Evolutionary conservation across 1,140 invertebrate genomes (phyloP).

Genomic region (Sarcophaga bullata): DNA sequence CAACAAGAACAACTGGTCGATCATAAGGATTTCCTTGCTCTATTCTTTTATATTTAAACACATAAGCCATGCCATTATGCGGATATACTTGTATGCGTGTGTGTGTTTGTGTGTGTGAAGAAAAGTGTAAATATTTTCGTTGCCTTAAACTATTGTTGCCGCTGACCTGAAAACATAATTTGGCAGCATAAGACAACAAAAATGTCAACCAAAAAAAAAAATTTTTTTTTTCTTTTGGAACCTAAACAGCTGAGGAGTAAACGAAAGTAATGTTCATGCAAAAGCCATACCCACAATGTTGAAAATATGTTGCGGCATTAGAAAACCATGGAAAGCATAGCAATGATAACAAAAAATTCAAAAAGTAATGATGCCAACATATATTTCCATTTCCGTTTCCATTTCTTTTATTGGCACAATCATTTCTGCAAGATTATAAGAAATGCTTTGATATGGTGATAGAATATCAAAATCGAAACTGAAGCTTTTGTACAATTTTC

Average conservation of each 20-base stretch:
- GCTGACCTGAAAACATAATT: conserved; percentile 47
- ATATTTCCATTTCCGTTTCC: no score
- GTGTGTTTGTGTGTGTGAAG: background rate
- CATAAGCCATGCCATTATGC: background rate
- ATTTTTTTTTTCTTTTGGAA: no score
- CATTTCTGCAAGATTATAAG: no score
- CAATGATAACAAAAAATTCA: no score
- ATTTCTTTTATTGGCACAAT: no score
- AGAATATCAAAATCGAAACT: no score
- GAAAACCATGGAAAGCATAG: background rate
- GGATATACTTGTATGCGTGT: background rate
- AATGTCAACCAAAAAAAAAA: conserved; percentile 3
- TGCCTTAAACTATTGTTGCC: conserved; percentile 34
- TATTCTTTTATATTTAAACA: background rate
- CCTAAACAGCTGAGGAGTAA: background rate
- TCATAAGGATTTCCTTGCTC: background rate
- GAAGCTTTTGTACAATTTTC: no score
- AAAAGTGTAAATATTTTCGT: no score
- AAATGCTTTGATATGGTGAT: no score
- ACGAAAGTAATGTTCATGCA: background rate
- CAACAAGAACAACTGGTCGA: background rate
- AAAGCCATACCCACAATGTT: conserved; percentile 1
- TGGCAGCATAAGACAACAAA: conserved; percentile 21
- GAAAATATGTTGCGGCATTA: background rate
- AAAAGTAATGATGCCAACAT: no score